Base-by-base conservation (phyloP, 2,888 invertebrate genomes). In the Dendrolimus pini region DNA sequence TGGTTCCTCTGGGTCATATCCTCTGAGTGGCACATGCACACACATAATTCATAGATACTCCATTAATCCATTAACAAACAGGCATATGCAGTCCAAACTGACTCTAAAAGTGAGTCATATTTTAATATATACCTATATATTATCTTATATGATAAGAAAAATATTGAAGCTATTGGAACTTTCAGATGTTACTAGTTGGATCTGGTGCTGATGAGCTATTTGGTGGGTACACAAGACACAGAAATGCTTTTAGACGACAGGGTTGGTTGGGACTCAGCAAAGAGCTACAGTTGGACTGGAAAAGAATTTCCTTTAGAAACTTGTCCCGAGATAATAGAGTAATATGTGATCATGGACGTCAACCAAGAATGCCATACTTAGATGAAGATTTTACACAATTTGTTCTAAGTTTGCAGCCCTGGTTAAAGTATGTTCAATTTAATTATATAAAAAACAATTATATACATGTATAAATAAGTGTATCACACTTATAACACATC, bases 141-240 rank as follows among this genome's bases (percentile, higher is more conserved):
- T n/a, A n/a, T n/a, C 2, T 18, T 30, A 30, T 6, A 1, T 30
- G 30, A 30, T 30, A 30, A 30, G 30, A 30, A 30, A 30, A 3
- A 30, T 30, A 6, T 30, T 30, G 30, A 30, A 30, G 30, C 30
- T 30, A 30, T 30, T 30, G 30, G 6, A 6, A 64, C 61, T 75
- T 80, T 18, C 67, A 96, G 96, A 92, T 97, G 18, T 83, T 98
- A 61, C 81, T 98, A 65, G 87, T 96, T 68, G 99, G 99, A 52
- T 97, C 97, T 91, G 99, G 99, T 8, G 99, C 99, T 1, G 99
- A 99, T 92, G 99, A 99, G 88, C 92, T 99, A 63, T 95, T 99
- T 77, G 98, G 97, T 56, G 99, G 99, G 1, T 99, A 99, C 77
- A 94, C 94, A 52, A 93, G 98, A 61, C 98, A 99, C 77, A 92